Conservation (phyloP, 2,888 invertebrate genomes). For the Microctonus brassicae region DNA sequence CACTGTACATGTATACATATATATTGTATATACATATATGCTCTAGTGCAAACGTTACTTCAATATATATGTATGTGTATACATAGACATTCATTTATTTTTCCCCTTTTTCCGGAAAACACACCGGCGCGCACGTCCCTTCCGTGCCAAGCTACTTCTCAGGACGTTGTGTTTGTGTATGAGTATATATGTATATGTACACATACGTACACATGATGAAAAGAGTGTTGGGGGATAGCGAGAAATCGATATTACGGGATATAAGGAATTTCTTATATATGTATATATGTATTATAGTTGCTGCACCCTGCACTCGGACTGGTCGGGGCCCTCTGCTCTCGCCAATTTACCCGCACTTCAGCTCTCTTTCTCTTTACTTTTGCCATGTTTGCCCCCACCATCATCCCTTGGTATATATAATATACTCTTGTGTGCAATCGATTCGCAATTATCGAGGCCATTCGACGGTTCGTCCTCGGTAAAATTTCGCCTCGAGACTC, state of each 20-base stretch:
- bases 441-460: constrained; percentile 58
- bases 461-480: constrained; percentile 42
- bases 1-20: constrained; percentile 40
- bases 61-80: not conserved
- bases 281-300: no score
- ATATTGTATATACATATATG: constrained; percentile 2
- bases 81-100: not conserved
- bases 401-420: not conserved
- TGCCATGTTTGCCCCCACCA: not conserved
- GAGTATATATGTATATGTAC: not conserved
- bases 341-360: constrained; percentile 8
- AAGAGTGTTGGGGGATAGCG: constrained; percentile 46
- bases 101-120: constrained; percentile 4
- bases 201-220: no score
- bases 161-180: not conserved
- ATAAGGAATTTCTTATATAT: constrained; percentile 55
- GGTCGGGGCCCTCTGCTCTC: not conserved
- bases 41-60: constrained; percentile 10
- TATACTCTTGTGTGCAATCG: constrained; percentile 49
- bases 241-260: constrained; percentile 65
- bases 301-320: constrained; percentile 49
- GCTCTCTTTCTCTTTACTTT: constrained; percentile 8
- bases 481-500: constrained; percentile 39
- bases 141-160: constrained; percentile 11
- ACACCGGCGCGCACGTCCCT: constrained; percentile 19